These are phyloP conservation scores for Centruroides vittatus DNA, from an alignment of 1,140 invertebrate genomes.

Conservation along the genomic window DNA sequence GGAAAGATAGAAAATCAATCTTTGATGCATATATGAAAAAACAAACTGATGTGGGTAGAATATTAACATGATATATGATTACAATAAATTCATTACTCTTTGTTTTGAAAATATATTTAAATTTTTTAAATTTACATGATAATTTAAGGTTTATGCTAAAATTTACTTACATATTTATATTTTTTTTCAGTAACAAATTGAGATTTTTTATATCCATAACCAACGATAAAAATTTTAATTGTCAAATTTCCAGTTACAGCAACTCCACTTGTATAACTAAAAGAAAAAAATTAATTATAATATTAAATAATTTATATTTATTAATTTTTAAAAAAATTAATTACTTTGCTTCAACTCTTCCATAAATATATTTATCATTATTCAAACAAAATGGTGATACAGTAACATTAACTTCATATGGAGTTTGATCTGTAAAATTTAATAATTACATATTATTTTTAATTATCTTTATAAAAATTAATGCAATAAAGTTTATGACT, in stretches of 20 bases:
- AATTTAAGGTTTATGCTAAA: too few relatives aligned
- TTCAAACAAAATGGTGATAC: slow-evolving; percentile 87
- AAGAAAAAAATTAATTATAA: background rate
- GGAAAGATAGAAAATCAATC: too few relatives aligned
- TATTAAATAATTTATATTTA: too few relatives aligned
- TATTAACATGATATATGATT: too few relatives aligned
- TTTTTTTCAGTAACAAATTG: background rate
- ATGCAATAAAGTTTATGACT: slow-evolving; percentile 34
- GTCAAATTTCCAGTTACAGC: slow-evolving; percentile 60
- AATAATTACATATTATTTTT: slow-evolving; percentile 7
- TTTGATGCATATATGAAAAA: too few relatives aligned
- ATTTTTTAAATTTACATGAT: too few relatives aligned
- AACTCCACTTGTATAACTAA: slow-evolving; percentile 32
- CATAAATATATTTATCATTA: slow-evolving; percentile 62
- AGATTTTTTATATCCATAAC: background rate
- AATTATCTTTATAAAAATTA: background rate
- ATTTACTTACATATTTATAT: background rate
- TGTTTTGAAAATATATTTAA: too few relatives aligned
- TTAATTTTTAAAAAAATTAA: background rate
- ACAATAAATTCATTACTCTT: too few relatives aligned
- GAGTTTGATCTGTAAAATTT: slow-evolving; percentile 28
- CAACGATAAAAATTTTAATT: slow-evolving; percentile 33
- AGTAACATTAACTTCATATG: slow-evolving; percentile 76
- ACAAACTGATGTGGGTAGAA: too few relatives aligned
- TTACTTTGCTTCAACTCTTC: slow-evolving; percentile 83